Evolutionary conservation across 2,113 vertebrate genomes (phyloP).

Genomic region (Burhinus bistriatus): DNA sequence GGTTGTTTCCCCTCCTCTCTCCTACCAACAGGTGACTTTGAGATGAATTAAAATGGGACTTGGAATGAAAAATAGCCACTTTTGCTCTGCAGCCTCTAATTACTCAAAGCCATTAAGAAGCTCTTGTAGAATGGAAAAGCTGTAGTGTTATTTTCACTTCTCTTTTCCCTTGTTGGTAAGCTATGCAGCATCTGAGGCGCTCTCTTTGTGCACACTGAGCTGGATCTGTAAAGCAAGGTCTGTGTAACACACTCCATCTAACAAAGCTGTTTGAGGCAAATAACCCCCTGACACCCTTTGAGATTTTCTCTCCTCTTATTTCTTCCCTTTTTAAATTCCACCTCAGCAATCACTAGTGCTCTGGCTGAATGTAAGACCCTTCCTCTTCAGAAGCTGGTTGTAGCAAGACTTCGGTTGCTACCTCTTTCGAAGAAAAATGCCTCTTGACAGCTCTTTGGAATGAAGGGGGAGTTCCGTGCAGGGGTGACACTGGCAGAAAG

Average conservation of each 20-base stretch:
- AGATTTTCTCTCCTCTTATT: conserved; percentile 1
- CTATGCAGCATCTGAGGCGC: not conserved
- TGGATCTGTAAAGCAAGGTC: not conserved
- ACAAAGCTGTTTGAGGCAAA: not conserved
- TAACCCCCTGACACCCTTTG: not conserved
- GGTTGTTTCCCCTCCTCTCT: not conserved
- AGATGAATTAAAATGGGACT: not conserved
- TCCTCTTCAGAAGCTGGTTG: conserved; percentile 42
- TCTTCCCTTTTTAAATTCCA: conserved; percentile 12
- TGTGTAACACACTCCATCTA: not conserved
- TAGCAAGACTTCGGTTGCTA: conserved; percentile 12
- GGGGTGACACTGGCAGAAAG: conserved; percentile 55
- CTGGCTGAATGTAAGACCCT: conserved; percentile 36
- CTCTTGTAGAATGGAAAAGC: not conserved
- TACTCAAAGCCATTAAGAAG: not conserved
- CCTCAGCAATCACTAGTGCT: not conserved
- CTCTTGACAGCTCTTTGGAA: conserved; percentile 64
- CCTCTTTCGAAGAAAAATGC: conserved; percentile 52
- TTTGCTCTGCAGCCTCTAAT: not conserved
- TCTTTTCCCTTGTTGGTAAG: not conserved
- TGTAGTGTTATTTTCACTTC: not conserved
- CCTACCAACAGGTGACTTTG: conserved; percentile 21
- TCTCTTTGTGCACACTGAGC: not conserved
- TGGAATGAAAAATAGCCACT: conserved; percentile 11
- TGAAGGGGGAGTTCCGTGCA: conserved; percentile 27